Evolutionary conservation across 2,888 invertebrate species (phyloP), one percentile per base, ranked within the genome.

Genomic region (Cephus rjabovi): DNA sequence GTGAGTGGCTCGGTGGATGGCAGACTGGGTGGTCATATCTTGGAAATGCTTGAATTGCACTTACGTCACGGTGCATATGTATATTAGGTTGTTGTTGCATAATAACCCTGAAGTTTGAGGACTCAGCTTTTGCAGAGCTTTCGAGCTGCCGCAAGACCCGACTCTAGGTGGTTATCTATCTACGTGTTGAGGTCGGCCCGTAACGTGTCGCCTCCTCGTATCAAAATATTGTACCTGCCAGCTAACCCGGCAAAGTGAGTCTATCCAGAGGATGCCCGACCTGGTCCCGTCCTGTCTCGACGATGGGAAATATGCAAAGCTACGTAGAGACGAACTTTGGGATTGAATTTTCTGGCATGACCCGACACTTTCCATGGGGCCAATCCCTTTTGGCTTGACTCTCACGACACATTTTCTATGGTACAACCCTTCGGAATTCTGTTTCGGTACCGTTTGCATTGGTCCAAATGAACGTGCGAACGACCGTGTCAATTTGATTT

Each of bases 221-320:
- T 87, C 84, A 82, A 87, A 87, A 87, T 87, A 87, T 84, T 82
- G 83, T 81, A 86, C 81, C 84, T 80, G 77, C 79, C 74, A 75
- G 77, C 73, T 73, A 73, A 73, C 30, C 75, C 70, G n/a, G 40
- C 75, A 68, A 74, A 34, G 34, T 73, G 75, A 70, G 75, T 76
- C 74, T 74, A 75, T 79, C 75, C 74, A 56, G 69, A 34, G 73
- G 76, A 73, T 76, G 74, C 23, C 75, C 69, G 68, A 6, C 9
- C 23, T 56, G 23, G 23, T 2, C 56, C 2, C 9, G 56, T 56
- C 2, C 56, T 9, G 56, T 56, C 23, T 23, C 9, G 56, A 56
- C 56, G 23, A 37, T 40, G 23, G 37, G 56, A 74, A 71, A 74
- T 76, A 78, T 12, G 78, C 74, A 75, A 76, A 80, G 75, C 68